These are phyloP conservation scores for Amphiduros pacificus DNA, from an alignment of 2,888 invertebrate species.

Conservation along the genomic window DNA sequence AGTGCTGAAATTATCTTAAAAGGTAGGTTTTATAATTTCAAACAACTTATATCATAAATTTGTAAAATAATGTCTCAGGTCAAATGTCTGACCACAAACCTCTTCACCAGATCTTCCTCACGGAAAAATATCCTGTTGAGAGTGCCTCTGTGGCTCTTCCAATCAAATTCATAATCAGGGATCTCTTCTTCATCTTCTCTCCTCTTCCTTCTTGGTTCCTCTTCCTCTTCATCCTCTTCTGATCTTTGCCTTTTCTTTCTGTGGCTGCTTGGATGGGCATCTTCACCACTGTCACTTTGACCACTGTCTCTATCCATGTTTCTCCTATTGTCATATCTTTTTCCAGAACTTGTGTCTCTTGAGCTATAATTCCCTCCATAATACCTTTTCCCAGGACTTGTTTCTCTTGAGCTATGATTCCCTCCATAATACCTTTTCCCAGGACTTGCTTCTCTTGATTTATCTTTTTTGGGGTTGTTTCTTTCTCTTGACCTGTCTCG, in stretches of 20 bases:
- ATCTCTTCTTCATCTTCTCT: constrained; percentile 1
- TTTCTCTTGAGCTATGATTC: too few species aligned
- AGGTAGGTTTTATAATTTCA: too few species aligned
- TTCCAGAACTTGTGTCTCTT: too few species aligned
- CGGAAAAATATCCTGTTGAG: constrained; percentile 65
- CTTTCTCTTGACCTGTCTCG: not conserved
- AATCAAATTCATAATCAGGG: constrained; percentile 39
- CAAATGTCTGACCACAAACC: constrained; percentile 29
- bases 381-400: too few species aligned
- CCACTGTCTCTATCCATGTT: not conserved
- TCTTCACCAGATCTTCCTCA: constrained; percentile 63
- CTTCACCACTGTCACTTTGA: not conserved
- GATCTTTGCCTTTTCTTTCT: not conserved
- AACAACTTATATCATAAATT: too few species aligned
- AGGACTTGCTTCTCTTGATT: too few species aligned
- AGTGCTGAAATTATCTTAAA: not conserved
- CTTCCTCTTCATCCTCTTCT: constrained; percentile 25
- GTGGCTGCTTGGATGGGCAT: not conserved
- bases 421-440: too few species aligned
- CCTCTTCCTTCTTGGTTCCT: constrained; percentile 9
- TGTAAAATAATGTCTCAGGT: not conserved
- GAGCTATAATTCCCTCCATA: too few species aligned
- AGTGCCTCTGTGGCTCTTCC: constrained; percentile 42
- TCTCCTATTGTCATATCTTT: not conserved
- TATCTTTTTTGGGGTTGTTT: too few species aligned